Conservation (phyloP, 2,888 invertebrate genomes). For the Luffia ferchaultella region DNA sequence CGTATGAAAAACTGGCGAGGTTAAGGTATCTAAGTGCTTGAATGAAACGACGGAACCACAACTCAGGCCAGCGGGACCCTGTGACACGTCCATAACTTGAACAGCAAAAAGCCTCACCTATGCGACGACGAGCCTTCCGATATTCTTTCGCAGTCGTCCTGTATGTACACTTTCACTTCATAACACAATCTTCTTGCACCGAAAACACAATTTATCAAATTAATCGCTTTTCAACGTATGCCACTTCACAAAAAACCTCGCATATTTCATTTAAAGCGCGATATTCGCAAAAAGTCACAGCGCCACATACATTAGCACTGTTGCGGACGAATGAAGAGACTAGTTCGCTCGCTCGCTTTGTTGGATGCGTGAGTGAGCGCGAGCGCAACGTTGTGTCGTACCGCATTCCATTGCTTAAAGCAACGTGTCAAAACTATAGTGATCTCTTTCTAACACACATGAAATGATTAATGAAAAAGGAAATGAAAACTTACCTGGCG, state of each 20-base stretch:
- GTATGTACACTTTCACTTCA: conserved; percentile 54
- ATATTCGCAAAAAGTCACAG: conserved; percentile 7
- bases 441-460: conserved; percentile 29
- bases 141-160: conserved; percentile 27
- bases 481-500: conserved; percentile 16
- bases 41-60: not conserved
- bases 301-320: conserved; percentile 28
- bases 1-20: too few species aligned
- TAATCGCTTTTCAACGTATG: conserved; percentile 40
- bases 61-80: not conserved
- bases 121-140: conserved; percentile 30
- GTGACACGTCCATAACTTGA: not conserved
- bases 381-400: too few species aligned
- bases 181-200: conserved; percentile 50
- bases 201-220: conserved; percentile 30
- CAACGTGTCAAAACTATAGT: conserved; percentile 24
- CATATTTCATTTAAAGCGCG: conserved; percentile 47
- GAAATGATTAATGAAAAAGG: conserved; percentile 19
- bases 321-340: conserved; percentile 48
- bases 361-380: conserved; percentile 39
- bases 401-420: conserved; percentile 43
- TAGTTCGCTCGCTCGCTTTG: too few species aligned
- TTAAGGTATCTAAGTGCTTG: too few species aligned
- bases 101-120: not conserved
- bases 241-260: conserved; percentile 43